Evolutionary conservation across 2,797 vertebrate species (phyloP), one percentile per base, ranked within the genome.

Genomic region (Thunnus albacares): DNA sequence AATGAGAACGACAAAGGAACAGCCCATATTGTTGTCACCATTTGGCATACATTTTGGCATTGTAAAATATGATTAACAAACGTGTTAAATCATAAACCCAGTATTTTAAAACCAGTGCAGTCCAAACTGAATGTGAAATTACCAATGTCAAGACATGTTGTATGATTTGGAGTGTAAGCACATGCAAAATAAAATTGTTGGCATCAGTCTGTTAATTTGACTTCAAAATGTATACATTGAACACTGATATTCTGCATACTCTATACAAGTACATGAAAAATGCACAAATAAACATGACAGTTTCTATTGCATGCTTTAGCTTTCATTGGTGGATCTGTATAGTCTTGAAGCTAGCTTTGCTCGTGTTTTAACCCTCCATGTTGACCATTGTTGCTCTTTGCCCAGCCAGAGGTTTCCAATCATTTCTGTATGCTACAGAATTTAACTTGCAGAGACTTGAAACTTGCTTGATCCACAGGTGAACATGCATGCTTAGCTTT

Each of bases 31-130:
- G 58, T 14, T n/a, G 38, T 59, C 53, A 72, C 33, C 24, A 26
- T 58, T 69, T 79, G 75, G 80, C 65, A 60, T 28, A 56, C 18
- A 6, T 38, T 53, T 18, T 53, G 38, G 17, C 10, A 33, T 79
- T 13, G 14, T 9, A 2, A 60, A 78, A 70, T 64, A 58, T 22
- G 57, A 72, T 22, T 41, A 28, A 58, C 20, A 69, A 14, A 13
- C 15, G 33, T 20, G 18, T 63, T 51, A 8, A 51, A n/a, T 51
- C 47, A 51, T 47, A n/a, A 51, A 51, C 1, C 47, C 7, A 7
- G 47, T 51, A 9, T 70, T 64, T 59, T 45, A 70, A 24, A 41
- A 8, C 71, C 20, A 20, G 24, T 12, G 18, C 2, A 10, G 26
- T 47, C 58, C 52, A 47, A n/a, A 55, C 4, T 41, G 18, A 49